Evolutionary conservation across 2,888 invertebrate genomes (phyloP).

Genomic region (Drosophila rellima): DNA sequence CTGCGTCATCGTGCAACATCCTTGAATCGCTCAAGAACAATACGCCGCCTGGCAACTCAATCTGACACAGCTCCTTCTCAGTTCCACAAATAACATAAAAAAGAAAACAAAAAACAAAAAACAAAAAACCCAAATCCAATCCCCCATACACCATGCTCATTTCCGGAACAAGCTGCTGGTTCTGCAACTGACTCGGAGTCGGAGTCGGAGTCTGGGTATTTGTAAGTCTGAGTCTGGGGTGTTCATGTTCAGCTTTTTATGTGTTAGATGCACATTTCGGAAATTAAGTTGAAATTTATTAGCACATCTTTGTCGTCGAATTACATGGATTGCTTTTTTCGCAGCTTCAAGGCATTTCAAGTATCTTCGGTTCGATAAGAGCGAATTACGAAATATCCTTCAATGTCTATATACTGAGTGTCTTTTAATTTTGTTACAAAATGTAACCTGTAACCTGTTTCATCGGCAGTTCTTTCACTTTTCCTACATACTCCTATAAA

Average conservation of each 20-base stretch:
- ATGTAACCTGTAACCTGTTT: too few species aligned
- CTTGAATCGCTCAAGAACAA: slow-evolving; percentile 57
- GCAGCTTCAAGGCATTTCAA: slow-evolving; percentile 56
- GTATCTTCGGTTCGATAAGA: not conserved
- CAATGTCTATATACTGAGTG: not conserved
- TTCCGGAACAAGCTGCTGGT: slow-evolving; percentile 54
- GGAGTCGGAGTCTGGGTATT: not conserved
- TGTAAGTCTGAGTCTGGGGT: not conserved
- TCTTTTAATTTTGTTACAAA: not conserved
- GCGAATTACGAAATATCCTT: slow-evolving; percentile 11
- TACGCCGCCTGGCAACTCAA: slow-evolving; percentile 67
- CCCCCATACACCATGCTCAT: slow-evolving; percentile 47
- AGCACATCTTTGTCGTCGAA: slow-evolving; percentile 80
- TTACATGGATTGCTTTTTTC: slow-evolving; percentile 77
- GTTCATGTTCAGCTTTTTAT: slow-evolving; percentile 71
- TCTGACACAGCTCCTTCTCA: slow-evolving; percentile 45
- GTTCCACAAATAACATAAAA: not conserved
- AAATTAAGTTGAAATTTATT: slow-evolving; percentile 81
- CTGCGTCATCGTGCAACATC: not conserved
- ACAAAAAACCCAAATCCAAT: slow-evolving; percentile 42
- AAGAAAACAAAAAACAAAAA: not conserved
- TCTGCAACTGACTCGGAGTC: not conserved
- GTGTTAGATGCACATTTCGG: slow-evolving; percentile 82
- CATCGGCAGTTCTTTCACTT: not conserved
- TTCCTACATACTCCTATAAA: too few species aligned